Conservation (phyloP, 2,888 invertebrate genomes). For the Gari tellinella region DNA sequence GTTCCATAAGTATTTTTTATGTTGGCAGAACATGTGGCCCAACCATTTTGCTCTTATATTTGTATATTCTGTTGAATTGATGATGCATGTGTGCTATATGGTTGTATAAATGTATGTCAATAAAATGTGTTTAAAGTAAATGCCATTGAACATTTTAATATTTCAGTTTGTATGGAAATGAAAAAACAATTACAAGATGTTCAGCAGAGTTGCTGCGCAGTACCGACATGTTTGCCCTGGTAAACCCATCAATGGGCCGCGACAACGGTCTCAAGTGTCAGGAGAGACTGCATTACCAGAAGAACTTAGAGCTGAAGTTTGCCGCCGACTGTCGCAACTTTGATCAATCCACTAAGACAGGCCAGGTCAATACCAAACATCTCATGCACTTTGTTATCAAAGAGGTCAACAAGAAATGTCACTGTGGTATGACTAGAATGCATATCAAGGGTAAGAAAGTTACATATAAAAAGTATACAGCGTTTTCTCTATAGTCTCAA, state of each 20-base stretch:
- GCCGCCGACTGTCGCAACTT: constrained; percentile 32
- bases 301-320: constrained; percentile 26
- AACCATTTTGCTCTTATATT: too few species aligned
- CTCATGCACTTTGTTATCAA: constrained; percentile 29
- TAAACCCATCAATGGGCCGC: constrained; percentile 36
- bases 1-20: too few species aligned
- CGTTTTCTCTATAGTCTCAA: too few species aligned
- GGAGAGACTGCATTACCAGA: constrained; percentile 8
- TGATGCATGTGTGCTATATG: too few species aligned
- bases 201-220: constrained; percentile 23
- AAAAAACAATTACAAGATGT: constrained; percentile 44
- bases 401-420: constrained; percentile 46
- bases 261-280: constrained; percentile 29
- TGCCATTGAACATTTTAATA: too few species aligned
- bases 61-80: too few species aligned
- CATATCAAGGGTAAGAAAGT: constrained; percentile 40
- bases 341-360: constrained; percentile 5
- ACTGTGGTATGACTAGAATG: constrained; percentile 55
- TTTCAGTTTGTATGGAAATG: constrained; percentile 41
- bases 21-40: too few species aligned
- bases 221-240: constrained; percentile 46
- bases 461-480: too few species aligned
- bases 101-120: too few species aligned
- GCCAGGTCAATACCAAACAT: constrained; percentile 7
- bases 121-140: too few species aligned